Evolutionary conservation across 1,140 invertebrate genomes (phyloP), one percentile per base, ranked within the genome.

Genomic region (Brachionus rotundiformis): DNA sequence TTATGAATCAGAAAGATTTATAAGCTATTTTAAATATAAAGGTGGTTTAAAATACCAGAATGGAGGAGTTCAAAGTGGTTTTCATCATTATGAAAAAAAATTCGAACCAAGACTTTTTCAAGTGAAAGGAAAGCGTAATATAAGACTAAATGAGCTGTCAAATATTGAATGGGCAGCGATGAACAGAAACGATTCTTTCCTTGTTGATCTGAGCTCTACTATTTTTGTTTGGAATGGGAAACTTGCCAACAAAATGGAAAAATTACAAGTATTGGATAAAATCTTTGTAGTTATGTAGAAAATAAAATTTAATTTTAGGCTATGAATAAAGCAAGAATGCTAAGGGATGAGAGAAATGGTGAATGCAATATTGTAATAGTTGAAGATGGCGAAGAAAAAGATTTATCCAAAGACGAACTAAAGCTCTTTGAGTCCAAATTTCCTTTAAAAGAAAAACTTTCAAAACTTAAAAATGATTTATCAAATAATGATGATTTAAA

Each of bases 161-260:
- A 90, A 92, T 73, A 90, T 92, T 13, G 89, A 89, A 7, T 91
- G 94, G 59, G 90, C 91, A 1, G 92, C 92, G 0, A 93, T 96
- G 92, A 95, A 95, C 89, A 92, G 92, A 86, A 94, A 94, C 0
- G 94, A 96, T 86, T 93, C 92, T 84, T 96, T 95, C 88, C 93
- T 96, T 84, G 86, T 96, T 83, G 94, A 96, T 87, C 88, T 91
- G 13, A 92, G 92, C 25, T 91, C 91, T 71, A 90, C 92, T 73
- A 92, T 95, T 73, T 93, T 91, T 84, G 91, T 95, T 0, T 95
- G 93, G 88, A 91, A 92, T 82, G 89, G 89, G 8, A 85, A 88
- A 73, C 83, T 86, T n/a, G 85, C 85, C 19, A 87, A 87, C 41
- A 80, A 86, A n/a, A 85, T 87, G n/a, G 89, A 90, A 83, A 86